Base-by-base conservation (phyloP, 1,140 invertebrate genomes). In the Spodoptera litura region DNA sequence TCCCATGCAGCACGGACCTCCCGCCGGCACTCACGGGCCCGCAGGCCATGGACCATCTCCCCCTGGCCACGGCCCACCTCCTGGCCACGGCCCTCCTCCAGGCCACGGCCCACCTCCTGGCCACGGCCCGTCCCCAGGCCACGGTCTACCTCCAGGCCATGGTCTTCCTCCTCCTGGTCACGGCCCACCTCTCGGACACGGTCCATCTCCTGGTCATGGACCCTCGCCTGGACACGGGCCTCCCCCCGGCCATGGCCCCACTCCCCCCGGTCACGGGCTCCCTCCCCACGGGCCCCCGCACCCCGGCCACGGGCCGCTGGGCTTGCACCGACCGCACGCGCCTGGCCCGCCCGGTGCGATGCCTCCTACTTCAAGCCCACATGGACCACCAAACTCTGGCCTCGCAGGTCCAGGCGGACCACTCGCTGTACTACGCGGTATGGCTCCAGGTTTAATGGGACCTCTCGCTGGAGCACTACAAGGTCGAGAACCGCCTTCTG, bases 221-320 rank as follows among this genome's bases (percentile, higher is more conserved):
- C 73, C 55, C 49, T 44, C 49, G 4, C 58, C 49, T n/a, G 8
- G 12, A 15, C 74, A 52, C 31, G 49, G 49, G 31, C 74, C 59
- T 20, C 15, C 68, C 15, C 58, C 56, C 2, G 38, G 31, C 2
- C 56, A 61, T 11, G 72, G 72, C 13, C 58, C 72, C 5, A 13
- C 56, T 35, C 71, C 71, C 5, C 38, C 49, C 4, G 56, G 71
- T 3, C 59, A 66, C 49, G 58, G 66, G 12, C 58, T 53, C 44
- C 25, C 51, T 61, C 51, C 78, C 25, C 62, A 77, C 13, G 74
- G 76, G 4, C 81, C 82, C 25, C 70, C 38, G 38, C 68, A 73
- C 53, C 68, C 82, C 49, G 78, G 81, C 13, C 81, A 79, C 61
- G 71, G 73, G 13, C 80, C 84, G 10, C 83, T 83, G 10, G 73